Evolutionary conservation across 2,113 vertebrate species (phyloP).

Genomic region (Pan troglodytes): NHGRI_mPanTro3-v2.1_pri NC_072398.2:228458501-228459000

Average conservation of each 20-base stretch:
- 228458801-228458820: too few species aligned
- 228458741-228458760: background rate
- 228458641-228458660: background rate
- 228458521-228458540: fast-evolving
- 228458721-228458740: background rate
- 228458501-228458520: fast-evolving
- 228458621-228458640: fast-evolving
- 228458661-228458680: background rate
- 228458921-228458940: too few species aligned
- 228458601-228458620: too few species aligned
- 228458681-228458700: too few species aligned
- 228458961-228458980: too few species aligned
- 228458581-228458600: too few species aligned
- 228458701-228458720: too few species aligned
- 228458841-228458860: too few species aligned
- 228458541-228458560: fast-evolving
- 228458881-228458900: background rate
- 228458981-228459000: too few species aligned
- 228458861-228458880: too few species aligned
- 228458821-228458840: fast-evolving
- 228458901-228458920: too few species aligned
- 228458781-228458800: background rate
- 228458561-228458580: background rate
- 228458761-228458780: background rate
- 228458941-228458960: too few species aligned